phyloP scores from a whole-genome alignment of 1,140 invertebrate genomes.

The Tetramorium alpestre region DNA sequence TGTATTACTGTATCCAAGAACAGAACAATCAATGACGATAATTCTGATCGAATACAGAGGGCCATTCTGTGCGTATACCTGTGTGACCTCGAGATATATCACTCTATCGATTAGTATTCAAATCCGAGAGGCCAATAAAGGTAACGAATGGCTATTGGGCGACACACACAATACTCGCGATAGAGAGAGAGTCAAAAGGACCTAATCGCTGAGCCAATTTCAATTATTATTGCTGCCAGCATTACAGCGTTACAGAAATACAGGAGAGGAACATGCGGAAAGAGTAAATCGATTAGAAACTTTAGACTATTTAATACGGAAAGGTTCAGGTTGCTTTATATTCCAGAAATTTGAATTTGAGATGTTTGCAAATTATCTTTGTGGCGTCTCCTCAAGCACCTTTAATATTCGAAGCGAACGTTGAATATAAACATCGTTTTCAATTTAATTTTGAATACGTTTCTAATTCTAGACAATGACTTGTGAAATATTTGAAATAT shows the following conservation, averaged over 20 bases:
- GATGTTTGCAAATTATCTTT: neutral
- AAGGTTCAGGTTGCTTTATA: neutral
- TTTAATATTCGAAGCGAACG: neutral
- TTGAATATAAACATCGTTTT: constrained; percentile 24
- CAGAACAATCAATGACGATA: constrained; percentile 46
- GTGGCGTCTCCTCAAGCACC: too few species aligned
- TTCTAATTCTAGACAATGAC: neutral
- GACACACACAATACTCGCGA: constrained; percentile 15
- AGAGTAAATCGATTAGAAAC: neutral
- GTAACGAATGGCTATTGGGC: constrained; percentile 31
- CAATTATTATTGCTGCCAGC: neutral
- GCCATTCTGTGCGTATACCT: neutral
- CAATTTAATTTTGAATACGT: constrained; percentile 14
- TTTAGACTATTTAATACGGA: neutral
- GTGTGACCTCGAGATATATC: constrained; percentile 40
- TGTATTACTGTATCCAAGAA: neutral
- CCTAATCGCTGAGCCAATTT: constrained; percentile 14
- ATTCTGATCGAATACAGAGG: constrained; percentile 26
- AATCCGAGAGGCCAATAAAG: constrained; percentile 44
- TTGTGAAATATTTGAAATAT: neutral
- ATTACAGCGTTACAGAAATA: neutral
- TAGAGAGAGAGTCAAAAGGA: constrained; percentile 39
- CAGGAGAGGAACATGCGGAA: neutral
- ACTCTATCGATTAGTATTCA: constrained; percentile 41
- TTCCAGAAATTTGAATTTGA: neutral